Conservation (phyloP, 2,113 vertebrate genomes). For the Pyrgilauda ruficollis region DNA sequence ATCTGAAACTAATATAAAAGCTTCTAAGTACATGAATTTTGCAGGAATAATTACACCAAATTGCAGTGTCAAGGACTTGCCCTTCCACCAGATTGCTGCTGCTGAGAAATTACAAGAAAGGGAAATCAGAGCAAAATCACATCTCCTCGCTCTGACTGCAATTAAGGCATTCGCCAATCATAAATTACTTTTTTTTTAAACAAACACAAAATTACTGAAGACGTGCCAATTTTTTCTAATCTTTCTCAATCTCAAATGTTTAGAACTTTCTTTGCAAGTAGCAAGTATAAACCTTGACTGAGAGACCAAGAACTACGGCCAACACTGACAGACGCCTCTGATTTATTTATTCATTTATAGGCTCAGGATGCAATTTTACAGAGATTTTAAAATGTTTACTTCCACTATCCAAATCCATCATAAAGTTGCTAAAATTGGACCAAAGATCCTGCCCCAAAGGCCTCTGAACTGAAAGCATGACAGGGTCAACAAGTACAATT, state of each 20-base stretch:
- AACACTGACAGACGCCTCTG: neutral
- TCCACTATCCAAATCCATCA: neutral
- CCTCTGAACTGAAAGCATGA: neutral
- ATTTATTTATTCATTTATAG: neutral
- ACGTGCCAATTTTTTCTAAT: neutral
- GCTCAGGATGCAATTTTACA: neutral
- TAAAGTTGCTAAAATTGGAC: slow-evolving; percentile 32
- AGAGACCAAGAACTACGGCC: neutral
- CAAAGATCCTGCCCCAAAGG: neutral
- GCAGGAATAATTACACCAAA: slow-evolving; percentile 18
- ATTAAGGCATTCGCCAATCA: neutral
- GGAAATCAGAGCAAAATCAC: neutral
- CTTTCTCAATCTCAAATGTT: neutral
- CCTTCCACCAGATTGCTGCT: neutral
- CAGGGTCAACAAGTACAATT: slow-evolving; percentile 6
- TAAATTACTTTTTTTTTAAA: neutral
- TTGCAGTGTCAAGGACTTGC: slow-evolving; percentile 6
- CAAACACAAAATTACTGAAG: neutral
- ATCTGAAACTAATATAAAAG: slow-evolving; percentile 30
- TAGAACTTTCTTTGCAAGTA: neutral
- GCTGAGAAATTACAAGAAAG: neutral
- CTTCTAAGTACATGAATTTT: slow-evolving; percentile 25
- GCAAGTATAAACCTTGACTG: neutral
- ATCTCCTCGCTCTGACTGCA: neutral
- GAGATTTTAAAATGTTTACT: neutral